These are phyloP conservation scores for Lepisosteus osseus DNA, from an alignment of 2,113 vertebrate species.

Conservation along the genomic window DNA sequence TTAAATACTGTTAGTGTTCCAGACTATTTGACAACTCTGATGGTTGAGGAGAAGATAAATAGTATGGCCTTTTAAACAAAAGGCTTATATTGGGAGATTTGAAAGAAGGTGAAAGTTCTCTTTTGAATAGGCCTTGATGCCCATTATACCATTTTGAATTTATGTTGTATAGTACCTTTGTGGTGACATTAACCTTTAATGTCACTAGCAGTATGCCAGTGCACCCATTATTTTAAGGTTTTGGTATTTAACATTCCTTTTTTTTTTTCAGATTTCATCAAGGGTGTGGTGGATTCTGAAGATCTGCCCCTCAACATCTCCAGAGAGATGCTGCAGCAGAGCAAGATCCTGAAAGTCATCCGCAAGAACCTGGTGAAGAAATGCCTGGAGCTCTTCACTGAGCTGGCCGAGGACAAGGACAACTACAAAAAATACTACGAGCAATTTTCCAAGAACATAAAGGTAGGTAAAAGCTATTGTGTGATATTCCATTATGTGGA, in stretches of 20 bases:
- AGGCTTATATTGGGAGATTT: background rate
- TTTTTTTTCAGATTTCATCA: conserved; percentile 32
- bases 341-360: conserved; percentile 39
- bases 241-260: background rate
- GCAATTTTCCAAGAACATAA: conserved; percentile 37
- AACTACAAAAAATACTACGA: conserved; percentile 40
- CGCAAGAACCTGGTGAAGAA: conserved; percentile 38
- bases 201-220: too few species aligned
- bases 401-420: conserved; percentile 36
- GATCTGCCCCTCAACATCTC: conserved; percentile 39
- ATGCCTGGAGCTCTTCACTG: conserved; percentile 36
- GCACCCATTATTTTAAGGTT: too few species aligned
- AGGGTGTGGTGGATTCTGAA: conserved; percentile 38
- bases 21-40: too few species aligned
- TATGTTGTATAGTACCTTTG: too few species aligned
- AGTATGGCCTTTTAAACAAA: background rate
- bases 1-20: too few species aligned
- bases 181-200: too few species aligned
- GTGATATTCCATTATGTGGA: too few species aligned
- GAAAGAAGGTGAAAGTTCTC: too few species aligned
- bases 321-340: conserved; percentile 38
- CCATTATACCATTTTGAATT: too few species aligned
- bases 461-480: conserved; percentile 14
- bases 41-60: too few species aligned
- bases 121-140: too few species aligned